These are phyloP conservation scores for Neomonachus schauinslandi DNA, from an alignment of 2,113 vertebrate species.

Conservation along the genomic window DNA sequence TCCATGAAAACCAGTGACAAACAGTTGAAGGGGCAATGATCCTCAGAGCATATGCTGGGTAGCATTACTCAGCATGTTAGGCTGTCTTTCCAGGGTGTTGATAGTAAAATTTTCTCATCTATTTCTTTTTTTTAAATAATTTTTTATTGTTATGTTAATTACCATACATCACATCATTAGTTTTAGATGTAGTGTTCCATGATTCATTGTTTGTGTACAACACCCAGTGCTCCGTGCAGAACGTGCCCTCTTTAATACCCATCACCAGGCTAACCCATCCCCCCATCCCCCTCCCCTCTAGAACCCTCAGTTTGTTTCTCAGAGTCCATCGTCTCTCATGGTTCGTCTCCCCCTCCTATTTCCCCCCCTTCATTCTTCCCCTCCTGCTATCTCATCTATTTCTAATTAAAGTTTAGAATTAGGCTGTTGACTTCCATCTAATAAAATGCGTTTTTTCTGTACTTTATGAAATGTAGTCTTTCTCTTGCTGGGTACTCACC, in stretches of 20 bases:
- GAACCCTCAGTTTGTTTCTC: too few species aligned
- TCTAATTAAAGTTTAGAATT: constrained; percentile 15
- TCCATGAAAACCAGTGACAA: not conserved
- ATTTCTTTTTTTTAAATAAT: not conserved
- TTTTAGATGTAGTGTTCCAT: too few species aligned
- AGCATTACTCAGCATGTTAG: not conserved
- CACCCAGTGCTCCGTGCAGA: too few species aligned
- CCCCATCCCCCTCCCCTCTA: too few species aligned
- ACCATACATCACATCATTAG: too few species aligned
- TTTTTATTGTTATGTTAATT: too few species aligned
- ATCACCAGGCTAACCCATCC: too few species aligned
- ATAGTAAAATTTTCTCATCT: not conserved
- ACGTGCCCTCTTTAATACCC: too few species aligned
- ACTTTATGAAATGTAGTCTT: not conserved
- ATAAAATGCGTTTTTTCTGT: not conserved
- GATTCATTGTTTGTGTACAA: too few species aligned
- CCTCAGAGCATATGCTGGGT: not conserved
- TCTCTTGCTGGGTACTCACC: not conserved
- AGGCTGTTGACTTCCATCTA: not conserved
- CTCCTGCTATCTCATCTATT: not conserved
- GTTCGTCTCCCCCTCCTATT: too few species aligned
- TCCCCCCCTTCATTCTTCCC: too few species aligned
- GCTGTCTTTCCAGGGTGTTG: not conserved
- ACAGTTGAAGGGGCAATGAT: not conserved
- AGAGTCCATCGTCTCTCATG: too few species aligned